Evolutionary conservation across 2,113 vertebrate species (phyloP), one percentile per base, ranked within the genome.

Genomic region (Epinephelus lanceolatus): DNA sequence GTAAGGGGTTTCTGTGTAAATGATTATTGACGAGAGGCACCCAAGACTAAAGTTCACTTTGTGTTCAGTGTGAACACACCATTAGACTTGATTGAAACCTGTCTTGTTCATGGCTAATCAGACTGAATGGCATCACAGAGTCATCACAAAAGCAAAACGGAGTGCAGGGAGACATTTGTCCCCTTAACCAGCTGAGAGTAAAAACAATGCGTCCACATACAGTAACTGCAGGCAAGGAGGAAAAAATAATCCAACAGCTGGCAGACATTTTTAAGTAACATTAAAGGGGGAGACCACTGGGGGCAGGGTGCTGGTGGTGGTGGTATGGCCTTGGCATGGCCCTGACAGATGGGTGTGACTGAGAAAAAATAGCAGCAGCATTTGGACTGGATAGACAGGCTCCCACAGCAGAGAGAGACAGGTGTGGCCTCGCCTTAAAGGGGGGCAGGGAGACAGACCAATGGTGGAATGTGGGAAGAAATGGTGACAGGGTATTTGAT

Each of bases 351-450:
- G 90, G 93, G 92, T 90, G 93, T 91, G 93, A 79, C 90, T 37
- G 80, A 85, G 79, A 94, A 86, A 94, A 92, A 94, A 94, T 93
- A 92, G 93, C 88, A 88, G 86, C 88, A 87, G 86, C 85, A 88
- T 63, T 89, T 88, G 87, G 88, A 94, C 93, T 86, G 86, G 90
- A 92, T 80, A 87, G 90, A 95, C 92, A 76, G 89, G 86, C 93
- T 93, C 89, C 84, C 84, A 57, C 79, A 85, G 90, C 89, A 90
- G 90, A 89, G 47, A 75, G 87, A 91, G 89, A 95, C 94, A 95
- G 94, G 94, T 95, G 94, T 93, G 93, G 94, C 91, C 86, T 86
- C 45, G 88, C 85, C 87, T 88, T 8, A 3, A 33, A 72, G 47
- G 84, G 69, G 83, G 89, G 81, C 9, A 76, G 89, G 85, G 91